Evolutionary conservation across 2,888 invertebrate genomes (phyloP).

Genomic region (Ophion ventricosus): DNA sequence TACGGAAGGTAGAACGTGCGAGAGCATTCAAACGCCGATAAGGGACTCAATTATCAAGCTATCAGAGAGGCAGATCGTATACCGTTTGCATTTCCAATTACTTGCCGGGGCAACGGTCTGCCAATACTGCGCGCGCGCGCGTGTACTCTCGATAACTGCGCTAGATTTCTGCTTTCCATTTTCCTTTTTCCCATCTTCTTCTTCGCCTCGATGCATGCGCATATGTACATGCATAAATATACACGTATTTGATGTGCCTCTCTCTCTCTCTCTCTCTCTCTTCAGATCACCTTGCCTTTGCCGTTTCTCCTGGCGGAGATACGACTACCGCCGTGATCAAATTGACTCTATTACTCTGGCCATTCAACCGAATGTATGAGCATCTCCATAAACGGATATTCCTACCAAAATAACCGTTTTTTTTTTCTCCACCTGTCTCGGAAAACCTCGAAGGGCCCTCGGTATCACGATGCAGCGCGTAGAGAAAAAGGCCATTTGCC

Average conservation of each 20-base stretch:
- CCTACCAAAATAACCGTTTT: neutral
- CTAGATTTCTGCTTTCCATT: constrained; percentile 32
- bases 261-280: constrained; percentile 56
- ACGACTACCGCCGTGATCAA: constrained; percentile 31
- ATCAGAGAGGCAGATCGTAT: constrained; percentile 79
- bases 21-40: constrained; percentile 80
- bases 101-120: constrained; percentile 82
- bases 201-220: constrained; percentile 24
- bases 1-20: constrained; percentile 55
- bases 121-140: constrained; percentile 79
- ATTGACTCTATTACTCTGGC: constrained; percentile 1
- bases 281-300: constrained; percentile 3
- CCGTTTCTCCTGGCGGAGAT: constrained; percentile 29
- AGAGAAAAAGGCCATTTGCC: neutral
- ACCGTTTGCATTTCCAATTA: constrained; percentile 83
- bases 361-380: constrained; percentile 39
- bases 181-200: constrained; percentile 45
- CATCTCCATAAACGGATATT: neutral
- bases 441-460: neutral
- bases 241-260: constrained; percentile 39
- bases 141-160: constrained; percentile 76
- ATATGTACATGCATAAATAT: constrained; percentile 29
- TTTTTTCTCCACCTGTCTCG: neutral
- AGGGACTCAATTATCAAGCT: constrained; percentile 83
- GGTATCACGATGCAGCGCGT: neutral